These are phyloP conservation scores for Choreutis nemorana DNA, from an alignment of 2,888 invertebrate genomes.

Conservation along the genomic window DNA sequence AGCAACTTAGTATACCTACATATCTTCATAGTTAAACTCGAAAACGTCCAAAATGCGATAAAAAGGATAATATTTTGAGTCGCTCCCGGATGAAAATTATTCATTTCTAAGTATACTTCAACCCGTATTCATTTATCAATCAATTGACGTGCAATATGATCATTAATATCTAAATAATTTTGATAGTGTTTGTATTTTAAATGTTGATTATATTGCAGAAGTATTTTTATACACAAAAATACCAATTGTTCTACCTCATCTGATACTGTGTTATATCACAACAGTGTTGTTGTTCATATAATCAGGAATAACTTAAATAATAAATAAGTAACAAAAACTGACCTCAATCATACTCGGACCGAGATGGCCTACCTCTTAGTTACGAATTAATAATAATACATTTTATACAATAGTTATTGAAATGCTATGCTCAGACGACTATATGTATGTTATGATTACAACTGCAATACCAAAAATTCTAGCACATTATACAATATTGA, in stretches of 20 bases:
- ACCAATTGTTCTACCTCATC: slow-evolving; percentile 59
- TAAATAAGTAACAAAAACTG: slow-evolving; percentile 13
- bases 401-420: no score
- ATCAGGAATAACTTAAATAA: slow-evolving; percentile 11
- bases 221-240: slow-evolving; percentile 63
- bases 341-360: background rate
- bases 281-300: no score
- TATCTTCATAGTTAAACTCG: background rate
- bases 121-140: slow-evolving; percentile 24
- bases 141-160: slow-evolving; percentile 47
- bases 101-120: slow-evolving; percentile 21
- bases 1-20: slow-evolving; percentile 4
- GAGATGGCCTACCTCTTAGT: slow-evolving; percentile 4
- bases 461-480: background rate
- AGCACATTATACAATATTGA: background rate
- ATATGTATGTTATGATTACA: no score
- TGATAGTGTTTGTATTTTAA: slow-evolving; percentile 63
- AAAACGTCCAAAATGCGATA: slow-evolving; percentile 5
- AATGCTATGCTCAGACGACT: no score
- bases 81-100: slow-evolving; percentile 17
- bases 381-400: no score
- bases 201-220: slow-evolving; percentile 63
- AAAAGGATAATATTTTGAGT: slow-evolving; percentile 19
- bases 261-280: slow-evolving; percentile 23
- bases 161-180: slow-evolving; percentile 49